A percentile compares a stretch with the other conserved stretches of the same genome.
Conservation (phyloP, 2,797 vertebrate species). For the Chaetodon trifasciatus region DNA sequence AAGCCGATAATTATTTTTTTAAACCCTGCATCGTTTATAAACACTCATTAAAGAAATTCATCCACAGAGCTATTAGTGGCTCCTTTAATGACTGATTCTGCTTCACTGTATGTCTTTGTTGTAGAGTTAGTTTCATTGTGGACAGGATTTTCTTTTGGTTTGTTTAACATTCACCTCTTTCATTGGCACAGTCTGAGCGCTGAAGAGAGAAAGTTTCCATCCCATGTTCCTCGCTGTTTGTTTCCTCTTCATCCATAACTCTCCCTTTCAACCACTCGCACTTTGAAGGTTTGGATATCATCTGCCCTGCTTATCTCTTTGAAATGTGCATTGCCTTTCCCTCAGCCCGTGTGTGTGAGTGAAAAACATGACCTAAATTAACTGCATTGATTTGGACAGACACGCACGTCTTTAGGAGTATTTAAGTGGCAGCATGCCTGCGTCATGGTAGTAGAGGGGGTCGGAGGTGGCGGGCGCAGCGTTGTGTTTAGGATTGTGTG, state of each 20-base stretch:
- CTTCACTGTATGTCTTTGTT: background rate
- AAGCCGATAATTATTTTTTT: background rate
- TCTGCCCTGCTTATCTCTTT: conserved; percentile 62
- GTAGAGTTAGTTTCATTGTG: background rate
- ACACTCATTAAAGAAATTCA: background rate
- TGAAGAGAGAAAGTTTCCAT: background rate
- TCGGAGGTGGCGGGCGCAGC: conserved; percentile 1
- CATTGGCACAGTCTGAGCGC: background rate
- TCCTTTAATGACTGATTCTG: background rate
- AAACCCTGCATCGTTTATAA: too few species aligned
- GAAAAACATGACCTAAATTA: conserved; percentile 36
- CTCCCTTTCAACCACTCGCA: conserved; percentile 57
- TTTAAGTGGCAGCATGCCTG: background rate
- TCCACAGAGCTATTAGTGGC: too few species aligned
- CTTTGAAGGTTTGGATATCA: conserved; percentile 70
- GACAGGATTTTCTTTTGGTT: background rate
- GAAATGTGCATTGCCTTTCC: conserved; percentile 47
- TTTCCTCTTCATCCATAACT: conserved; percentile 52
- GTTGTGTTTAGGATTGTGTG: background rate
- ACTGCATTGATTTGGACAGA: conserved; percentile 34
- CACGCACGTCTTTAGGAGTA: conserved; percentile 6
- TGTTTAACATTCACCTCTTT: background rate
- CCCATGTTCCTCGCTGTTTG: conserved; percentile 15
- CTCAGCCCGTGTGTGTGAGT: background rate
- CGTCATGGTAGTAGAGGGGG: background rate